A percentile compares a stretch with the other conserved stretches of the same genome.
These are phyloP conservation scores for Glossophaga mutica DNA, from an alignment of 2,797 vertebrate species.

Conservation along the genomic window DNA sequence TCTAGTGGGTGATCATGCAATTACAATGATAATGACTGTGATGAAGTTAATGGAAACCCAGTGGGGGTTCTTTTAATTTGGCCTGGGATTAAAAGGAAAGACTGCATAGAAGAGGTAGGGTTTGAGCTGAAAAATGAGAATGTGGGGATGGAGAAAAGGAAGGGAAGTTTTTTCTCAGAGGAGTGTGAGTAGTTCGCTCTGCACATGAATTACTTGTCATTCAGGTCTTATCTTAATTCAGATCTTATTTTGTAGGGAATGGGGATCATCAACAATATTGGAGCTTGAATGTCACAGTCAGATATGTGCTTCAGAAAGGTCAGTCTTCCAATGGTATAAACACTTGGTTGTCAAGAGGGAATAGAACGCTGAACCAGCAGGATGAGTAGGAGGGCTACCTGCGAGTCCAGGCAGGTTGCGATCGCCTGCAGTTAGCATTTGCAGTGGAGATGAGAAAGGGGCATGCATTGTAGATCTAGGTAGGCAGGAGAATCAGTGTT, in stretches of 20 bases:
- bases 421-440: neutral
- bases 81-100: neutral
- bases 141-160: neutral
- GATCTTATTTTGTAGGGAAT: neutral
- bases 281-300: neutral
- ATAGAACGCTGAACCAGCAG: neutral
- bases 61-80: neutral
- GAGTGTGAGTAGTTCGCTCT: neutral
- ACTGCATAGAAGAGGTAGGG: neutral
- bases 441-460: neutral
- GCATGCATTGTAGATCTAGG: neutral
- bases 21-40: neutral
- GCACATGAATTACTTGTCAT: neutral
- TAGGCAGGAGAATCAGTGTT: neutral
- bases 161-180: neutral
- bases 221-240: neutral
- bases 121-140: neutral
- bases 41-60: neutral
- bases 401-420: neutral
- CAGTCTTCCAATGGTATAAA: neutral
- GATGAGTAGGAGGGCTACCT: neutral
- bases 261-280: neutral
- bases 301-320: neutral
- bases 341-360: neutral
- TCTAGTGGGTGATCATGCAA: neutral